Percentiles rank a stretch among this genome's conserved stretches.
Conservation (phyloP, 2,113 vertebrate species). For the Neolamprologus toae region DNA sequence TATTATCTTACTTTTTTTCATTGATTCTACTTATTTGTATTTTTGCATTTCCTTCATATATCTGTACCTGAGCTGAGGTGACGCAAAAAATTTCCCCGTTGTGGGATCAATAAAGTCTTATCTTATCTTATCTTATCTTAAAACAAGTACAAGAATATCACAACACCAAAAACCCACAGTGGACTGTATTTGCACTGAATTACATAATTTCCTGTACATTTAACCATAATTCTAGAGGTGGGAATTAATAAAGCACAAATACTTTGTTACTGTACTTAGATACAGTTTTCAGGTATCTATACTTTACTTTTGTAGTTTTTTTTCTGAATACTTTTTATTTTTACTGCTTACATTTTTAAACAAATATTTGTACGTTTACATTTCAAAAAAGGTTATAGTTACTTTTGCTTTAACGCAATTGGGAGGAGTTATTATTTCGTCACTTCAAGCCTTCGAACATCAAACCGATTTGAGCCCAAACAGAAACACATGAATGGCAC, state of each 20-base stretch:
- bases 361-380: background rate
- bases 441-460: background rate
- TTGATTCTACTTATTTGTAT: fast-evolving
- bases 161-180: background rate
- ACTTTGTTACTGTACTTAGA: background rate
- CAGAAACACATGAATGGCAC: fast-evolving
- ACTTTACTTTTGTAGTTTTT: background rate
- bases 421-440: background rate
- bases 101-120: no score
- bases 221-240: background rate
- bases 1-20: no score
- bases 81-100: fast-evolving
- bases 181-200: background rate
- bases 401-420: background rate
- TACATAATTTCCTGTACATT: background rate
- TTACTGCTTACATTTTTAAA: background rate
- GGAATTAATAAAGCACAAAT: background rate
- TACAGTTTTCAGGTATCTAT: background rate
- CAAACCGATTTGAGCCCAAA: background rate
- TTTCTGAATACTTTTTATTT: background rate
- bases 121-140: no score
- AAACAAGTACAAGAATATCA: background rate
- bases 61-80: no score
- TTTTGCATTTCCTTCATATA: fast-evolving
- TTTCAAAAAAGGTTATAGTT: background rate